Conservation (phyloP, 2,797 vertebrate genomes). For the Rhincodon typus region DNA sequence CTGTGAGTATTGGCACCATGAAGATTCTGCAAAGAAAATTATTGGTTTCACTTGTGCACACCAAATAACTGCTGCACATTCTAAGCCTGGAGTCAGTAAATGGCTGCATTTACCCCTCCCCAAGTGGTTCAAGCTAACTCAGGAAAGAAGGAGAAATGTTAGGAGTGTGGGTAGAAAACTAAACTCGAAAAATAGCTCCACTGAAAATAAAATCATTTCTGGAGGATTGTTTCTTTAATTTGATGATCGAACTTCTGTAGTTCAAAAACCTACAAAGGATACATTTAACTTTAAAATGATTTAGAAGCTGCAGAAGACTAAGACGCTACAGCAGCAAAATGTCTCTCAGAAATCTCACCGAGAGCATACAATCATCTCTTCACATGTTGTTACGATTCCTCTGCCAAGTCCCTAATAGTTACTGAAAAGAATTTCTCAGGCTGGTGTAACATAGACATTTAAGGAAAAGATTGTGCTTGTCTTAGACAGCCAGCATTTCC, state of each 20-base stretch:
- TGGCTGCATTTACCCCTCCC: not conserved
- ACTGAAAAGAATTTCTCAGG: conserved; percentile 50
- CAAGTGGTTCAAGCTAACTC: not conserved
- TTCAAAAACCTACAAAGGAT: not conserved
- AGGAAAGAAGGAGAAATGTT: not conserved
- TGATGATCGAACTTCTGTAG: not conserved
- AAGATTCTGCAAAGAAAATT: not conserved
- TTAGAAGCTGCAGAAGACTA: not conserved
- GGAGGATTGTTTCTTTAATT: not conserved
- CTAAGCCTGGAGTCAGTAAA: not conserved
- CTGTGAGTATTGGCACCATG: not conserved
- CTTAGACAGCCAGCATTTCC: conserved; percentile 51
- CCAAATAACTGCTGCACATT: not conserved
- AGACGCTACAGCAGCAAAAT: not conserved
- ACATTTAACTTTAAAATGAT: not conserved
- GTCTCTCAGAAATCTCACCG: conserved; percentile 45
- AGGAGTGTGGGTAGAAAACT: not conserved
- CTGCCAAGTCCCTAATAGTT: conserved; percentile 47
- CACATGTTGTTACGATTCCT: conserved; percentile 47
- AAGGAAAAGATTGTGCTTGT: conserved; percentile 51
- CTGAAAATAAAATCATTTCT: not conserved
- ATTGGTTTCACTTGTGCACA: no score
- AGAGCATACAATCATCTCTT: conserved; percentile 30
- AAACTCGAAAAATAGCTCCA: not conserved
- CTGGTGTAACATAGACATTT: conserved; percentile 55